Evolutionary conservation across 2,113 vertebrate genomes (phyloP), one percentile per base, ranked within the genome.

Genomic region (Pangasianodon gigas): DNA sequence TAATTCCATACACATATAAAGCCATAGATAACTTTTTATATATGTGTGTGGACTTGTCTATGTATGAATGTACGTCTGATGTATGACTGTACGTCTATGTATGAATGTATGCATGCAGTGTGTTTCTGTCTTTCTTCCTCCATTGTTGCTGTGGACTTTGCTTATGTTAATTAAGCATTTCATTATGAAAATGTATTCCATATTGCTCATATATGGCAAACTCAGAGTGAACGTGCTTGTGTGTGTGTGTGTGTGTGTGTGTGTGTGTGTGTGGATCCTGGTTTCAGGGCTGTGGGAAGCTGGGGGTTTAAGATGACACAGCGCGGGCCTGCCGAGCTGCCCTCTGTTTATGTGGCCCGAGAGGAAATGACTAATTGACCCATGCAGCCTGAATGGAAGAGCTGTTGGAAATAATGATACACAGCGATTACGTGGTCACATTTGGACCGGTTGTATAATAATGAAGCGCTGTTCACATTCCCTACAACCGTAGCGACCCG

Each of bases 331-430:
- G 91, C 91, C 69, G 90, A 92, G 93, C 90, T 88, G 91, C 91
- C 56, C 88, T 86, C 74, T 92, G 91, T 93, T 94, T 94, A 94
- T 90, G 92, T 93, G 92, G 89, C 79, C 87, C 56, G 91, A 95
- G 92, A 93, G 93, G 94, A 95, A 95, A 94, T 94, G 91, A 92
- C 95, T 94, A 95, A 96, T 93, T 95, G 95, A 95, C 92, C 84
- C 75, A 84, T 83, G 92, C 89, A 87, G 93, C 94, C 94, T 94
- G 94, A 93, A 93, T 91, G 91, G 93, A 94, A 89, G 87, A 91
- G 92, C 92, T 80, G 62, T 89, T 95, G 93, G 92, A 95, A 95
- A 96, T 93, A 95, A 95, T 95, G 93, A 95, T 92, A 92, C 90
- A 92, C 91, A 92, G 46, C 37, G 94, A 96, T 94, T 93, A 94